phyloP scores from a whole-genome alignment of 2,797 vertebrate genomes.

The Hydrolagus colliei region DNA sequence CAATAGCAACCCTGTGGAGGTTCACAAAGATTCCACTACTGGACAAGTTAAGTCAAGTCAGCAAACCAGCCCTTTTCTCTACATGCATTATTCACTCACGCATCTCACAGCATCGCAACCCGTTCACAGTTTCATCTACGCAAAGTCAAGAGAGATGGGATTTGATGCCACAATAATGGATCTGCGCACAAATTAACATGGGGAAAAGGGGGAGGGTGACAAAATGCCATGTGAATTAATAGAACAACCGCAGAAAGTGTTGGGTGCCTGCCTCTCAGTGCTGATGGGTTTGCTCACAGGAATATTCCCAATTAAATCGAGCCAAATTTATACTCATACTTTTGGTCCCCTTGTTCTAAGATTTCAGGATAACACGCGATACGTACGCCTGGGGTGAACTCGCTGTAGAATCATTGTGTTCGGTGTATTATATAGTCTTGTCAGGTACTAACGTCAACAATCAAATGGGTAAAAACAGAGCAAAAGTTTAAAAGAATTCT shows the following conservation, averaged over 20 bases:
- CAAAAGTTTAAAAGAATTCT: conserved; percentile 14
- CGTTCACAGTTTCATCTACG: background rate
- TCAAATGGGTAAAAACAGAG: background rate
- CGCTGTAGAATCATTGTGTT: conserved; percentile 5
- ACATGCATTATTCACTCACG: conserved; percentile 12
- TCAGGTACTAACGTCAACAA: conserved; percentile 14
- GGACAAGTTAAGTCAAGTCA: background rate
- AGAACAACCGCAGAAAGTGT: too few relatives aligned
- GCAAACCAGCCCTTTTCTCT: background rate
- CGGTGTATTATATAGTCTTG: conserved; percentile 10
- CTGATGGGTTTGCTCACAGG: background rate
- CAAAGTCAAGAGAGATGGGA: background rate
- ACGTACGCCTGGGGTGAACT: conserved; percentile 14
- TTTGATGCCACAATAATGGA: background rate
- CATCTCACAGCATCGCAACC: background rate
- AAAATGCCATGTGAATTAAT: too few relatives aligned
- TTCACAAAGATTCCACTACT: background rate
- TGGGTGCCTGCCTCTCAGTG: background rate
- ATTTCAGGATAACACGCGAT: background rate
- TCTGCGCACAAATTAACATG: background rate
- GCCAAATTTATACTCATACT: background rate
- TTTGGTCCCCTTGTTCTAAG: background rate
- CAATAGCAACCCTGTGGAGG: background rate
- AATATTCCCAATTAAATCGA: background rate
- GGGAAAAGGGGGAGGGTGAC: too few relatives aligned